A percentile compares a stretch with the other conserved stretches of the same genome.
These are phyloP conservation scores for Varroa destructor DNA, from an alignment of 1,140 invertebrate genomes.

Conservation along the genomic window DNA sequence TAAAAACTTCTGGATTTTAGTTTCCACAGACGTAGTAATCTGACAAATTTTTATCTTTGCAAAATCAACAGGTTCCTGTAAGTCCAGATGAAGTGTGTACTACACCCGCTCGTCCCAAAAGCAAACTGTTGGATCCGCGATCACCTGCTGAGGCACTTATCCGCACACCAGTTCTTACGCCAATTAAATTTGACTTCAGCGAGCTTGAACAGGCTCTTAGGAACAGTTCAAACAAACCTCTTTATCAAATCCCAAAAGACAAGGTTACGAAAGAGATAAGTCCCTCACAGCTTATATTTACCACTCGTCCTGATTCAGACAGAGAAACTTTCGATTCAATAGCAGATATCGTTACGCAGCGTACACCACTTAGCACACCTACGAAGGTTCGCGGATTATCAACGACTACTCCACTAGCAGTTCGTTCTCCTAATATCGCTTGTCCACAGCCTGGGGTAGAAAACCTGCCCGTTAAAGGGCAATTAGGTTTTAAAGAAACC, in stretches of 20 bases:
- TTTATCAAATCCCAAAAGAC: too few relatives aligned
- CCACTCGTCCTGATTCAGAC: neutral
- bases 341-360: neutral
- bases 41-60: too few relatives aligned
- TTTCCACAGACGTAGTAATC: too few relatives aligned
- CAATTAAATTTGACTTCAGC: slow-evolving; percentile 21
- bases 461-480: neutral
- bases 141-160: slow-evolving; percentile 3
- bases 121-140: slow-evolving; percentile 7
- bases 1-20: too few relatives aligned
- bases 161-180: slow-evolving; percentile 5
- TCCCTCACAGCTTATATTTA: too few relatives aligned
- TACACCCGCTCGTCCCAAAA: neutral
- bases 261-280: too few relatives aligned
- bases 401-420: neutral
- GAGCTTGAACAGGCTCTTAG: slow-evolving; percentile 10
- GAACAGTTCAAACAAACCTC: neutral
- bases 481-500: neutral
- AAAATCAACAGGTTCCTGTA: too few relatives aligned
- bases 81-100: too few relatives aligned
- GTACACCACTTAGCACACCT: slow-evolving; percentile 1
- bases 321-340: neutral
- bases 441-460: too few relatives aligned
- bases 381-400: neutral
- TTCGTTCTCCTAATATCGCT: neutral